These are phyloP conservation scores for Turdus rufiventris DNA, from an alignment of 2,113 vertebrate species.

Conservation along the genomic window DNA sequence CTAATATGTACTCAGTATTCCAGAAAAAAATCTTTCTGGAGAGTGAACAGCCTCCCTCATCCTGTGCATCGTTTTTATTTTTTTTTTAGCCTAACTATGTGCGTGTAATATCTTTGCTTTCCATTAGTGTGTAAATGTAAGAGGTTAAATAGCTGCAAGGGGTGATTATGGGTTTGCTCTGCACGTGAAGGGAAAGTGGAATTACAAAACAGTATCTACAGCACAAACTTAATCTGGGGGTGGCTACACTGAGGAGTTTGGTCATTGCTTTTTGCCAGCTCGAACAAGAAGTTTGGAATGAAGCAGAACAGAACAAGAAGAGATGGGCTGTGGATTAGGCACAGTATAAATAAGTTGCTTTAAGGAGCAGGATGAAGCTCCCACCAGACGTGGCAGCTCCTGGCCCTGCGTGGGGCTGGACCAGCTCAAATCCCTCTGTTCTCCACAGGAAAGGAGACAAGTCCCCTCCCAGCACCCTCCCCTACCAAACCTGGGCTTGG, in stretches of 20 bases:
- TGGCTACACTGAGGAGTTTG: background rate
- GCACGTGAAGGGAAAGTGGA: conserved; percentile 15
- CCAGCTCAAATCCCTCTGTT: background rate
- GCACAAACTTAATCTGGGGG: background rate
- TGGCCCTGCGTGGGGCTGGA: background rate
- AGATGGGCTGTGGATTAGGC: background rate
- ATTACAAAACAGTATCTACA: conserved; percentile 5
- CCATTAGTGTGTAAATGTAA: background rate
- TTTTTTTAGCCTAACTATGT: conserved; percentile 34
- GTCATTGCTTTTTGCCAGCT: conserved; percentile 14
- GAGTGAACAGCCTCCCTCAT: conserved; percentile 15
- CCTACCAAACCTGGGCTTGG: background rate
- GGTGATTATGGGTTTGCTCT: conserved; percentile 14
- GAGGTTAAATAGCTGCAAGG: conserved; percentile 11
- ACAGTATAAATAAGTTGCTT: conserved; percentile 17
- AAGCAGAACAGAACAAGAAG: background rate
- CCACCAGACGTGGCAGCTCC: background rate
- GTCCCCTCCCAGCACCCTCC: background rate
- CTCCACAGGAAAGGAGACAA: background rate
- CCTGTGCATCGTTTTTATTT: conserved; percentile 10
- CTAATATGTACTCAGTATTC: conserved; percentile 10
- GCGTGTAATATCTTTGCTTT: conserved; percentile 28
- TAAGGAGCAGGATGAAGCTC: background rate
- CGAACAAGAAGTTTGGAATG: background rate
- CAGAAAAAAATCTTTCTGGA: conserved; percentile 11